Conservation (phyloP, 92 coral and sea anemone species). For the Parazoanthus swiftii region DNA sequence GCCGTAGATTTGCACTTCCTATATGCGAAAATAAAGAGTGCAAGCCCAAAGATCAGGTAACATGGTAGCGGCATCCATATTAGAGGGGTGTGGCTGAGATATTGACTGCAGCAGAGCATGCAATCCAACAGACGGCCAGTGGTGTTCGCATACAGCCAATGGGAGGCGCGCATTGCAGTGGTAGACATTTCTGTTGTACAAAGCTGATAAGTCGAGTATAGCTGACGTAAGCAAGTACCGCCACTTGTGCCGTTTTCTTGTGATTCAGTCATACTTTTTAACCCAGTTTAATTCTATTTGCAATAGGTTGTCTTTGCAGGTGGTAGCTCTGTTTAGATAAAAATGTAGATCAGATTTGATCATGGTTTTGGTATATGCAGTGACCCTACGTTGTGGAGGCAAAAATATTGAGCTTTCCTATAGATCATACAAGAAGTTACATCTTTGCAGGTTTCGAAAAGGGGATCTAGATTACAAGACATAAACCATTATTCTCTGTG, state of each 20-base stretch:
- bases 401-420: too few relatives aligned
- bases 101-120: neutral
- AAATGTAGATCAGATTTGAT: neutral
- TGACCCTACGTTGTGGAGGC: neutral
- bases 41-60: constrained; percentile 28
- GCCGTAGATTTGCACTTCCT: constrained; percentile 38
- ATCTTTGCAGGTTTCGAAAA: too few relatives aligned
- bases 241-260: neutral
- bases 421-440: too few relatives aligned
- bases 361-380: neutral
- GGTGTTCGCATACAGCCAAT: constrained; percentile 18
- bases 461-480: too few relatives aligned
- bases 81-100: neutral
- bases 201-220: neutral
- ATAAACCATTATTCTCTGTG: too few relatives aligned
- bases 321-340: neutral
- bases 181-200: neutral
- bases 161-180: neutral
- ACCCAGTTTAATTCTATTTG: neutral
- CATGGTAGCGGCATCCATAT: neutral
- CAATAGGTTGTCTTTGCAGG: neutral
- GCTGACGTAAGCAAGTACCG: neutral
- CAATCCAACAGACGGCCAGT: constrained; percentile 1
- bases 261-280: neutral
- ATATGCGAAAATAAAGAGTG: constrained; percentile 14